Evolutionary conservation across 2,888 invertebrate genomes (phyloP), one percentile per base, ranked within the genome.

Genomic region (Palloptera scutellata): DNA sequence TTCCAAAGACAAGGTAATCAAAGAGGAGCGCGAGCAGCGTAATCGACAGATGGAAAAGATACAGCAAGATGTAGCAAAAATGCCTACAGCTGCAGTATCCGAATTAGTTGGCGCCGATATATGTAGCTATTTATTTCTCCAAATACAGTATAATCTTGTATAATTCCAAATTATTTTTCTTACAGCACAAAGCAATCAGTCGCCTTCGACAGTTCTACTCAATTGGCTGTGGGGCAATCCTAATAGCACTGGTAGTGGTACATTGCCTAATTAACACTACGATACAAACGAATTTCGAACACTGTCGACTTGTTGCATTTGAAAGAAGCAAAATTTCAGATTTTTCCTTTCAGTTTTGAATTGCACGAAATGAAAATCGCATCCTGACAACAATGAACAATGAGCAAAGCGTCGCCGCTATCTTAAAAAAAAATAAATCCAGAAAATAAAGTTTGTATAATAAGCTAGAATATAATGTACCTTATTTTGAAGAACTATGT

Each of bases 161-260:
- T 12, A 40, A 15, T 53, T 65, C 40, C 40, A 42, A 61, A 41
- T 15, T 41, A 61, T 62, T 41, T 52, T 61, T 20, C 65, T 68
- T 63, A 17, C 66, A 93, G 93, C 92, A 75, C 91, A 92, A 78
- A 91, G 92, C 79, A 89, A 90, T 61, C 92, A 93, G 83, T 92
- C 92, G 81, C 91, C 93, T 41, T 90, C 93, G 67, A 92, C 91
- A 73, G 91, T 92, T 70, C 88, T 94, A 60, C 85, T 93, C 72
- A 92, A 93, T 85, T 93, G 93, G 93, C 86, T 93, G 68, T 90
- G 92, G 88, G 93, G 93, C 71, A 91, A 89, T 68, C 79, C 74
- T 40, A 62, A 66, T 52, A 53, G 57, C 15, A 13, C 52, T n/a
- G 42, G 42, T 51, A 58, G 51, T 12, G 66, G 66, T 12, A 41